phyloP scores from a whole-genome alignment of 2,113 vertebrate species.

The Myocastor coypus region DNA sequence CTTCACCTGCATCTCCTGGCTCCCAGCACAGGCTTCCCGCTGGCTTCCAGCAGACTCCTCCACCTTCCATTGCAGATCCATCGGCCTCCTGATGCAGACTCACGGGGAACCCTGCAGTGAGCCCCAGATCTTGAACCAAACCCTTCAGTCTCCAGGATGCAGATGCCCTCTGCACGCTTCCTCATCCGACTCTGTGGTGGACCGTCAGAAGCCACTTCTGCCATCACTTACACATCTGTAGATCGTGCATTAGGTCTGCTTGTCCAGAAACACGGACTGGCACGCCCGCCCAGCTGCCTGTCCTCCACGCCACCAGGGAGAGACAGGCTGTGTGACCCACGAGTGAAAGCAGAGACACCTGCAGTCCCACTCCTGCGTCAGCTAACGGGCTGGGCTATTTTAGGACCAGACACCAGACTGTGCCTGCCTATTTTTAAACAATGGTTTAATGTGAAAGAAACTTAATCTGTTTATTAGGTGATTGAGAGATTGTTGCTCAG shows the following conservation, averaged over 20 bases:
- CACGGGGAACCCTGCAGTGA: background rate
- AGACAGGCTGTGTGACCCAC: background rate
- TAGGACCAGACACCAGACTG: background rate
- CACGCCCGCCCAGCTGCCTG: background rate
- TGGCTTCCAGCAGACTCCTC: background rate
- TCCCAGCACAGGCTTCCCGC: background rate
- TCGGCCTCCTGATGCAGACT: background rate
- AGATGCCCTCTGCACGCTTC: background rate
- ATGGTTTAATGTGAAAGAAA: constrained; percentile 26
- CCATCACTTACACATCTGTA: background rate
- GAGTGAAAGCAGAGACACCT: background rate
- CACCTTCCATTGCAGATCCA: background rate
- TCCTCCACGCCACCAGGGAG: background rate
- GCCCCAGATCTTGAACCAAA: background rate
- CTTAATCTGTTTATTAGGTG: constrained; percentile 28
- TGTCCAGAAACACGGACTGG: background rate
- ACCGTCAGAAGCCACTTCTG: too few species aligned
- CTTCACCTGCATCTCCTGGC: background rate
- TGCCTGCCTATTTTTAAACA: constrained; percentile 8
- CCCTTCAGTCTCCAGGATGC: background rate
- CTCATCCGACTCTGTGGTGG: background rate
- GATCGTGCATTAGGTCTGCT: background rate
- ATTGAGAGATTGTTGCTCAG: background rate
- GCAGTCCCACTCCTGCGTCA: background rate
- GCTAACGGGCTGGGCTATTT: background rate